Conservation (phyloP, 2,797 vertebrate species). For the Pampus argenteus region DNA sequence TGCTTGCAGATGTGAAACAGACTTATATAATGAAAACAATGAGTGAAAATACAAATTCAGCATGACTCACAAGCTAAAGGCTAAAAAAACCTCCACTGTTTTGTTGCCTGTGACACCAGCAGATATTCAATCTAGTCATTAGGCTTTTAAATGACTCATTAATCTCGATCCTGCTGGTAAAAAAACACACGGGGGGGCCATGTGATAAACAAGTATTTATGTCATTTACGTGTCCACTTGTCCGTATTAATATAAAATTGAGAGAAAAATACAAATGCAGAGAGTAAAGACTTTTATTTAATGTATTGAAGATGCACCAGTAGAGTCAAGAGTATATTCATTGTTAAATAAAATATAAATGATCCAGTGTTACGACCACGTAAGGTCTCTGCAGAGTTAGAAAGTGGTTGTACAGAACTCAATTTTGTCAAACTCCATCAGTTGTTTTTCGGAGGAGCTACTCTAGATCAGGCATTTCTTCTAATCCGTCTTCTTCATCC, state of each 20-base stretch:
- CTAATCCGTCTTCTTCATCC: constrained; percentile 56
- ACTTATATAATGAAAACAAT: constrained; percentile 21
- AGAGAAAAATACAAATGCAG: not conserved
- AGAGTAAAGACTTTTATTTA: constrained; percentile 36
- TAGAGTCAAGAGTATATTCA: too few species aligned
- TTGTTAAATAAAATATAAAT: not conserved
- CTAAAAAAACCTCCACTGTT: constrained; percentile 5
- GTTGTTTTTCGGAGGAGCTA: too few species aligned
- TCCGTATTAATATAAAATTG: not conserved
- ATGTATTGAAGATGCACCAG: not conserved
- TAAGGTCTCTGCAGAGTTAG: too few species aligned
- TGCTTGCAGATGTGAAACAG: constrained; percentile 16
- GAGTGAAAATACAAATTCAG: constrained; percentile 29
- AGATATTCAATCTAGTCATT: not conserved
- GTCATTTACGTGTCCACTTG: not conserved
- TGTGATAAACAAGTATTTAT: not conserved
- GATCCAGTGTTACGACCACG: too few species aligned
- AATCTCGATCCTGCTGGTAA: constrained; percentile 31
- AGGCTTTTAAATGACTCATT: constrained; percentile 15
- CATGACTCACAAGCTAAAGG: constrained; percentile 33
- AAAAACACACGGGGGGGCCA: not conserved
- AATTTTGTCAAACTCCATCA: too few species aligned
- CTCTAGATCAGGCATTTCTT: constrained; percentile 80
- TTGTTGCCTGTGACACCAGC: not conserved
- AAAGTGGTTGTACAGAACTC: too few species aligned